phyloP scores from a whole-genome alignment of 2,888 invertebrate genomes.

The Alsophila aescularia region DNA sequence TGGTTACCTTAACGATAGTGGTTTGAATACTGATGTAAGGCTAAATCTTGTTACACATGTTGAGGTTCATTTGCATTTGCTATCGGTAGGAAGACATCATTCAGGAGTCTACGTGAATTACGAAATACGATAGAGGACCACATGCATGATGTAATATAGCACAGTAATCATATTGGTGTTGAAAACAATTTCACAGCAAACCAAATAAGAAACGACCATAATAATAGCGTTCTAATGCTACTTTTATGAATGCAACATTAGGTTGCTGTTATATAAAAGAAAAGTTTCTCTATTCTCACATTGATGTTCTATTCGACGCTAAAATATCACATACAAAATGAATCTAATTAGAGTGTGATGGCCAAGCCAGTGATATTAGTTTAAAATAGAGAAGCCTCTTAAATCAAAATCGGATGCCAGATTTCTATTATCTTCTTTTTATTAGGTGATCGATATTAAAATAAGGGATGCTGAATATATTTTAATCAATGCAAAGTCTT shows the following conservation, averaged over 20 bases:
- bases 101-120: conserved; percentile 18
- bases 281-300: conserved; percentile 15
- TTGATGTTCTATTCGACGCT: conserved; percentile 1
- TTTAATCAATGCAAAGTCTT: conserved; percentile 52
- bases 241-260: conserved; percentile 2
- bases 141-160: background rate
- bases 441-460: conserved; percentile 23
- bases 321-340: conserved; percentile 12
- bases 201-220: background rate
- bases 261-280: background rate
- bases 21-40: conserved; percentile 53
- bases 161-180: background rate
- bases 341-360: conserved; percentile 29
- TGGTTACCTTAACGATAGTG: conserved; percentile 52
- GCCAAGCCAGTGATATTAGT: conserved; percentile 3
- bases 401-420: conserved; percentile 10
- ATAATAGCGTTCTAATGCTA: background rate
- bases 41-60: conserved; percentile 49
- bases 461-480: conserved; percentile 37
- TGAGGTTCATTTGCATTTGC: conserved; percentile 45
- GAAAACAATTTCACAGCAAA: background rate
- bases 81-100: conserved; percentile 33
- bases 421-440: conserved; percentile 13
- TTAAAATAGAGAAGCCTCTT: conserved; percentile 33
- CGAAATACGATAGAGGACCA: background rate